phyloP scores from a whole-genome alignment of 2,888 invertebrate genomes.

The Stictocephala bisonia region DNA sequence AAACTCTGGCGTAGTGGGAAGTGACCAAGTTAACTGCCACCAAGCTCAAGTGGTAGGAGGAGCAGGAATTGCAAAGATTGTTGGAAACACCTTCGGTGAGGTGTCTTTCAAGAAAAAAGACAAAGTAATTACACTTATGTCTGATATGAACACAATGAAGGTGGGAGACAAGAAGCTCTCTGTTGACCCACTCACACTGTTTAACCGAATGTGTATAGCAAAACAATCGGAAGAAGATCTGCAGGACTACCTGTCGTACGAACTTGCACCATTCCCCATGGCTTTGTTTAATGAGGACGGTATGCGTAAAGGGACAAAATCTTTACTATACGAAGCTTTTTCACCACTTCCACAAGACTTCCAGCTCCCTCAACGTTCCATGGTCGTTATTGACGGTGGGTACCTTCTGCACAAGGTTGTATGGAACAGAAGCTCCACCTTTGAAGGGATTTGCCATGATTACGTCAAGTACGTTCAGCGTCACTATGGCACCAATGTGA shows the following conservation, averaged over 20 bases:
- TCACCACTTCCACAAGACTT: constrained; percentile 39
- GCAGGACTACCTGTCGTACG: constrained; percentile 53
- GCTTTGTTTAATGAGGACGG: constrained; percentile 53
- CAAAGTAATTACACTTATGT: constrained; percentile 57
- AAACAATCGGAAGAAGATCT: constrained; percentile 51
- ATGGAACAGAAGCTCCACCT: constrained; percentile 42
- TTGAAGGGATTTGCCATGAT: constrained; percentile 36
- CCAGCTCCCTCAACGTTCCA: constrained; percentile 32
- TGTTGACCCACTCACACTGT: constrained; percentile 55
- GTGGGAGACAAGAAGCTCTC: constrained; percentile 45
- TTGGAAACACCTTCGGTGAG: constrained; percentile 44
- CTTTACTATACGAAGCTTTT: constrained; percentile 25
- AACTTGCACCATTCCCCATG: constrained; percentile 55
- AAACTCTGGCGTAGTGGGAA: constrained; percentile 59
- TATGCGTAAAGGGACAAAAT: constrained; percentile 53
- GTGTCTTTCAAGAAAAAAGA: constrained; percentile 59
- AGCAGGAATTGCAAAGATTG: constrained; percentile 34
- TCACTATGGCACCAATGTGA: constrained; percentile 33
- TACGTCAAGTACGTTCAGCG: constrained; percentile 43
- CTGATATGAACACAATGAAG: constrained; percentile 44
- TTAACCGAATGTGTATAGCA: constrained; percentile 56
- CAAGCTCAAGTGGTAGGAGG: constrained; percentile 59
- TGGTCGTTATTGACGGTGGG: constrained; percentile 35
- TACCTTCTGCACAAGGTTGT: constrained; percentile 44
- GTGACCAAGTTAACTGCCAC: constrained; percentile 60